Percentiles rank a stretch among this genome's conserved stretches.
Evolutionary conservation across 1,140 invertebrate genomes (phyloP).

Genomic region (Cotesia vestalis): DNA sequence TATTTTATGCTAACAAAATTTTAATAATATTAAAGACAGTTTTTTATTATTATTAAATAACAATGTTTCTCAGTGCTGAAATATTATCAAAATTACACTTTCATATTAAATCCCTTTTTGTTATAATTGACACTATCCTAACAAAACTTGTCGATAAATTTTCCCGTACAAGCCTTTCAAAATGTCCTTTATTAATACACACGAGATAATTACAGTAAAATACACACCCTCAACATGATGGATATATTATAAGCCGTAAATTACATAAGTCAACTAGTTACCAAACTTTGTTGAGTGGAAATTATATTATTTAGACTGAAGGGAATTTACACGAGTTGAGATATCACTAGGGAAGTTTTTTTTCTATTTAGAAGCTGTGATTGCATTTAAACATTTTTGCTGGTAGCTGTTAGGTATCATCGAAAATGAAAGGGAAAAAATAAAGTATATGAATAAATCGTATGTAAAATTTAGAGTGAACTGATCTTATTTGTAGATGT

Average conservation of each 20-base stretch:
- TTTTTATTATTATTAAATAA: no score
- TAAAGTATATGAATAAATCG: neutral
- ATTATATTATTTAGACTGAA: slow-evolving; percentile 65
- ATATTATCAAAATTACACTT: no score
- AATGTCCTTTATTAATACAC: no score
- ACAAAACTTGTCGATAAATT: no score
- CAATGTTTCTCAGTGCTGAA: no score
- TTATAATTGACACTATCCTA: no score
- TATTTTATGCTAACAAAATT: no score
- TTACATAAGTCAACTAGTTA: slow-evolving; percentile 57
- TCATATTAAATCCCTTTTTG: no score
- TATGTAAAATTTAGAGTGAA: neutral
- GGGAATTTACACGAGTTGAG: slow-evolving; percentile 8
- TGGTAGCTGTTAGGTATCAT: neutral
- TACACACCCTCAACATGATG: slow-evolving; percentile 43
- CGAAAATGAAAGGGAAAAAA: neutral
- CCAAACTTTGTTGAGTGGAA: slow-evolving; percentile 65
- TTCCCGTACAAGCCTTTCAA: no score
- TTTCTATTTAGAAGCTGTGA: neutral
- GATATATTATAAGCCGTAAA: slow-evolving; percentile 64
- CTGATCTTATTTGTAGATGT: slow-evolving; percentile 61
- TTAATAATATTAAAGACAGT: no score
- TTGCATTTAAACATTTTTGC: neutral
- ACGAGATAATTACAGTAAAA: no score
- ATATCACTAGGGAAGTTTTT: neutral